Evolutionary conservation across 2,113 vertebrate species (phyloP).

Genomic region (Callaeas wilsoni): DNA sequence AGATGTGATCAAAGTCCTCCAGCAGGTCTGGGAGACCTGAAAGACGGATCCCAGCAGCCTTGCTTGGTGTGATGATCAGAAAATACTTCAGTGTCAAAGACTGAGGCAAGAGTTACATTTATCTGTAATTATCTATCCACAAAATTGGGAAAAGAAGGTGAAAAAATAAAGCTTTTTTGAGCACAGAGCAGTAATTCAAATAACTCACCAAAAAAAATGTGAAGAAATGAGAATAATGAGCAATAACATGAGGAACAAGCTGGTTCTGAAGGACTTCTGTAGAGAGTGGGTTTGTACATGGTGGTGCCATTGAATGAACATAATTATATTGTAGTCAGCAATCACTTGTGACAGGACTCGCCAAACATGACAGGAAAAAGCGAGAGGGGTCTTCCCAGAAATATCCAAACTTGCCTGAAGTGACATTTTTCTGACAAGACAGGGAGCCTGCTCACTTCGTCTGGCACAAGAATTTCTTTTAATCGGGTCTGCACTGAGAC

Average conservation of each 20-base stretch:
- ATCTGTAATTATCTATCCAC: background rate
- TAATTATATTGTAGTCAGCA: background rate
- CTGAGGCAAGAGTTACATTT: background rate
- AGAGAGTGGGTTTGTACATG: background rate
- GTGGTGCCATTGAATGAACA: background rate
- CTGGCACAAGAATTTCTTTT: background rate
- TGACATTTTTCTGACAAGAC: background rate
- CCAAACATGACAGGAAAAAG: background rate
- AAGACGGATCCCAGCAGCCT: background rate
- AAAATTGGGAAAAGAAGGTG: background rate
- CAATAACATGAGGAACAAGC: background rate
- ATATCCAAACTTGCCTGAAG: background rate
- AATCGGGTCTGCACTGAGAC: background rate
- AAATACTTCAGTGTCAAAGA: background rate
- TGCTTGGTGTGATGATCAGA: background rate
- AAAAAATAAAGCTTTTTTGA: background rate
- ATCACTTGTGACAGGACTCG: background rate
- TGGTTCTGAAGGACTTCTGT: background rate
- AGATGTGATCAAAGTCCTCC: background rate
- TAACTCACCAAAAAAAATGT: background rate
- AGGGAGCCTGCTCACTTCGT: background rate
- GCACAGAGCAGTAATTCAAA: background rate
- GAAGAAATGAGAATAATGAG: background rate
- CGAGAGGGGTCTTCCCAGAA: background rate
- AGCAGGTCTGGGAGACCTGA: background rate